A percentile compares a stretch with the other conserved stretches of the same genome.
Conservation (phyloP, 2,797 vertebrate species). For the Cetoscarus ocellatus region DNA sequence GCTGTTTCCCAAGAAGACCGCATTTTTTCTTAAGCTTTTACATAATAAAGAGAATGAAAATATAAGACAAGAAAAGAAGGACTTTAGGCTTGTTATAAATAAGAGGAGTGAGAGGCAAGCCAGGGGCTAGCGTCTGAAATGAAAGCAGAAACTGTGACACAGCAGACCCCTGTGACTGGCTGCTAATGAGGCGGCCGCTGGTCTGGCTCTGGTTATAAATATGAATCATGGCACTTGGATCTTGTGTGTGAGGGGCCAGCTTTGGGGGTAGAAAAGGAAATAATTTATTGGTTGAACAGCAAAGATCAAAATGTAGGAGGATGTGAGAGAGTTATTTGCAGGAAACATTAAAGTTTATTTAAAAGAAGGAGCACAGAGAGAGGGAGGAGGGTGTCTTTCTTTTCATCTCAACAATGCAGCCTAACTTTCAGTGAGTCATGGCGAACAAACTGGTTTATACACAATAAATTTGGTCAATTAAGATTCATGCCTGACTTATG, state of each 20-base stretch:
- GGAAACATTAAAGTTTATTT: conserved; percentile 32
- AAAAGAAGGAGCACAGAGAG: conserved; percentile 23
- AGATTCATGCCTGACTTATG: background rate
- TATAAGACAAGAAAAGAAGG: background rate
- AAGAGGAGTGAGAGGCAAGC: conserved; percentile 11
- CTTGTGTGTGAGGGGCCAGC: conserved; percentile 38
- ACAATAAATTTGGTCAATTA: background rate
- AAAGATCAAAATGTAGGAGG: conserved; percentile 18
- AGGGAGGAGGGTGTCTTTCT: background rate
- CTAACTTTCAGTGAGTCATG: conserved; percentile 21
- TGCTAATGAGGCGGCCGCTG: conserved; percentile 62
- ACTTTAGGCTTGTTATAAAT: background rate
- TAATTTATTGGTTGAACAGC: conserved; percentile 39
- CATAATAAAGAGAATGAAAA: background rate
- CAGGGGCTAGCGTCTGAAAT: background rate
- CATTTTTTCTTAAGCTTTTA: background rate
- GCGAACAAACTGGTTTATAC: conserved; percentile 9
- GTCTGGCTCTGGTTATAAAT: conserved; percentile 69
- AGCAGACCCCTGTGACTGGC: conserved; percentile 45
- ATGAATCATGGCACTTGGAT: conserved; percentile 65
- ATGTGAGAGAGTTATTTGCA: conserved; percentile 24
- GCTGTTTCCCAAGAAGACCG: background rate
- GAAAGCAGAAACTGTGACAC: conserved; percentile 40
- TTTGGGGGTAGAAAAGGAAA: background rate
- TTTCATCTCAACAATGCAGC: conserved; percentile 9